phyloP scores from a whole-genome alignment of 2,113 vertebrate genomes.

The Clarias batrachus region DNA sequence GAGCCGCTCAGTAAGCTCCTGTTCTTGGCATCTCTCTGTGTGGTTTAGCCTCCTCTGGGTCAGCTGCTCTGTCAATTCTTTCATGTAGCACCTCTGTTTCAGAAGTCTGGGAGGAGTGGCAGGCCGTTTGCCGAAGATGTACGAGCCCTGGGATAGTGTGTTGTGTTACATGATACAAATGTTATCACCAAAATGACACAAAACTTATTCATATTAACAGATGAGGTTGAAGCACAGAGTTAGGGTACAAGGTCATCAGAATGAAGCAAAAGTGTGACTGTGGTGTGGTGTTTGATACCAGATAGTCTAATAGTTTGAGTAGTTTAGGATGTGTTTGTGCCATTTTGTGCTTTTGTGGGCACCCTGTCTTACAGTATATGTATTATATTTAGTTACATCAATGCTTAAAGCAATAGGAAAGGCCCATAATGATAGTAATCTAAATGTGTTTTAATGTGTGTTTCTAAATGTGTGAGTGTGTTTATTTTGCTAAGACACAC shows the following conservation, averaged over 20 bases:
- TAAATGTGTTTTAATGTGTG: background rate
- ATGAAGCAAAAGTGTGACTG: too few relatives aligned
- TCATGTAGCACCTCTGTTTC: conserved; percentile 69
- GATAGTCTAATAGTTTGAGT: too few relatives aligned
- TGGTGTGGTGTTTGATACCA: too few relatives aligned
- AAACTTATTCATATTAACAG: background rate
- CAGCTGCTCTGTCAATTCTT: conserved; percentile 71
- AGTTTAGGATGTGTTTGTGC: background rate
- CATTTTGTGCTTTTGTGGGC: background rate
- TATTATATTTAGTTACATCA: background rate
- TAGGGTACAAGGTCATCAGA: background rate
- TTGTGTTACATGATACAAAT: background rate
- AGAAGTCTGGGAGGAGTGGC: conserved; percentile 66
- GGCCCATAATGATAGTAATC: background rate
- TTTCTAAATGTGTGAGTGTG: background rate
- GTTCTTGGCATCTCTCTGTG: conserved; percentile 62
- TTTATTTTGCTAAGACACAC: conserved; percentile 61
- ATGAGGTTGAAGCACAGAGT: background rate
- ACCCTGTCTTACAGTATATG: background rate
- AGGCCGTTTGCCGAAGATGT: conserved; percentile 73
- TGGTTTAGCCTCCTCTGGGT: conserved; percentile 57
- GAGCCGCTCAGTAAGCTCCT: conserved; percentile 65
- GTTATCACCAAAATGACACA: background rate
- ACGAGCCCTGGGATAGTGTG: conserved; percentile 68
- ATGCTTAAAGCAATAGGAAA: background rate